Base-by-base conservation (phyloP, 2,113 vertebrate genomes). In the Antennarius striatus region DNA sequence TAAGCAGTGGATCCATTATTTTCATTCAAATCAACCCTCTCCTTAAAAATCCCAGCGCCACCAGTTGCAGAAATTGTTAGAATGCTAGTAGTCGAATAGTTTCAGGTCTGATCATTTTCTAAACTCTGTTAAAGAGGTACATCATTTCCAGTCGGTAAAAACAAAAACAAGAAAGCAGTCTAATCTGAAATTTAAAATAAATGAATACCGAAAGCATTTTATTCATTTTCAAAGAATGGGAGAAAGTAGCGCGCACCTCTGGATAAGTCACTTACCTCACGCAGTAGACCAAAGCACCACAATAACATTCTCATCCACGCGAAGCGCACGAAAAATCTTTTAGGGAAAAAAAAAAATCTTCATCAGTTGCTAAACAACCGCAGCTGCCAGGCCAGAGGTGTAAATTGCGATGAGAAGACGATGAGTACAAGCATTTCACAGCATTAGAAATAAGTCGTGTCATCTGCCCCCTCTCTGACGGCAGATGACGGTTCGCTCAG, bases 221-320 rank as follows among this genome's bases (percentile, higher is more conserved):
- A 43, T 43, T 12, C 22, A 10, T 74, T 40, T 22, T 28, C 16
- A 36, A 66, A 36, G 68, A 71, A 42, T 54, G 56, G 15, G 17
- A 60, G 60, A 85, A 90, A 85, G 78, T 80, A 67, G 80, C 75
- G 78, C 75, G 77, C 78, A 77, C 68, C 73, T 86, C 71, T 82
- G 73, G 65, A 69, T 47, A 74, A 84, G 81, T 90, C 79, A 89
- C 92, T 91, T 81, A 92, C 92, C 92, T 89, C 80, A 88, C 60
- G 63, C 87, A 59, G 82, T 76, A 72, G 73, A 79, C 68, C 68
- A 47, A 59, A 79, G 74, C 79, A 60, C 49, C 77, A 66, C 73
- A 73, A 85, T 81, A 74, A 84, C 91, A 91, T 84, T 59, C 71
- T 81, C 86, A 62, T 83, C 82, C 85, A 62, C 70, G 45, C 60